Evolutionary conservation across 2,888 invertebrate species (phyloP).

Genomic region (Ormyrus nitidulus): DNA sequence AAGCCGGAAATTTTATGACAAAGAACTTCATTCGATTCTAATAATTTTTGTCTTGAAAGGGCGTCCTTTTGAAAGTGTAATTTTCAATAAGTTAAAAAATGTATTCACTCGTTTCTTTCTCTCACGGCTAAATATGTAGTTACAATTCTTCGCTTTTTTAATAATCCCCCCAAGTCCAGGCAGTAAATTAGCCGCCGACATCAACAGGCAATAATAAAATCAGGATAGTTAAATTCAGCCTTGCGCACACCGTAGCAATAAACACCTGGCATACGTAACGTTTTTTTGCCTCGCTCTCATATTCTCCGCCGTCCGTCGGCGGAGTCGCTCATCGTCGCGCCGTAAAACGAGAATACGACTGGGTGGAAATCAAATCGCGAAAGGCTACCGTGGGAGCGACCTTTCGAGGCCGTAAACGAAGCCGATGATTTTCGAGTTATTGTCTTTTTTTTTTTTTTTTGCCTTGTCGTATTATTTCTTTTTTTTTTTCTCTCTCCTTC

Average conservation of each 20-base stretch:
- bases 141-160: too few species aligned
- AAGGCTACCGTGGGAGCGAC: conserved; percentile 50
- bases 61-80: too few species aligned
- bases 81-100: too few species aligned
- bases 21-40: too few species aligned
- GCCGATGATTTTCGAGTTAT: conserved; percentile 44
- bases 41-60: too few species aligned
- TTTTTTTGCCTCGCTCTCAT: conserved; percentile 24
- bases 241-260: conserved; percentile 7
- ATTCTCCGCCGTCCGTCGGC: background rate
- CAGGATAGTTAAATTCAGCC: conserved; percentile 4
- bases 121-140: too few species aligned
- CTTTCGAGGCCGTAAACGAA: conserved; percentile 51
- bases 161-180: too few species aligned
- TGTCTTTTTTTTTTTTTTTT: conserved; percentile 20
- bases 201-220: conserved; percentile 28
- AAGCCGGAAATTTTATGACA: background rate
- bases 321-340: background rate
- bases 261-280: conserved; percentile 32
- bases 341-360: conserved; percentile 38
- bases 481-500: background rate
- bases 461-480: background rate
- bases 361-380: conserved; percentile 46
- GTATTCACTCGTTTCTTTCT: too few species aligned
- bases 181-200: background rate